A percentile compares a stretch with the other conserved stretches of the same genome.
Evolutionary conservation across 2,888 invertebrate species (phyloP).

Genomic region (Saturnia japonica): DNA sequence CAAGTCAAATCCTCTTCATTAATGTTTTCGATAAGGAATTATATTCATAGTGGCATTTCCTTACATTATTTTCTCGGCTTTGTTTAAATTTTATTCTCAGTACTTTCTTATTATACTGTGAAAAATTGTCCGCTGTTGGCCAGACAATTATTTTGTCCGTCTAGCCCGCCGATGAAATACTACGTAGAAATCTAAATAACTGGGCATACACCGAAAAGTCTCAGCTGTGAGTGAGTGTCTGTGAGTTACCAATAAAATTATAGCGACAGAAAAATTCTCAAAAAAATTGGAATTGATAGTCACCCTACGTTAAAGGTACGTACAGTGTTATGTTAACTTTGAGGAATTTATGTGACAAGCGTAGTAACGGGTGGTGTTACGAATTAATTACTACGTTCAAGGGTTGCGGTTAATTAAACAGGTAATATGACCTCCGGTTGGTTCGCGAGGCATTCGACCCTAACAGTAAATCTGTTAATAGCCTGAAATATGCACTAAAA

Average conservation of each 20-base stretch:
- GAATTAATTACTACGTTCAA: constrained; percentile 67
- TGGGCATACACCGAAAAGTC: no score
- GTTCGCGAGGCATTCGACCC: constrained; percentile 31
- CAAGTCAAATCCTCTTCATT: no score
- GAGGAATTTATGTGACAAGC: constrained; percentile 75
- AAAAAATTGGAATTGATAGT: constrained; percentile 24
- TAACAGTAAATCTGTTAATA: neutral
- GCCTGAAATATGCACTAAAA: constrained; percentile 2
- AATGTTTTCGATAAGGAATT: no score
- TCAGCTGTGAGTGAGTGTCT: no score
- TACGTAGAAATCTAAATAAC: no score
- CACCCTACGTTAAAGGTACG: constrained; percentile 33
- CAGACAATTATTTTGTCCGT: no score
- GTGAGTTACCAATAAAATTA: neutral
- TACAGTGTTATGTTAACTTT: constrained; percentile 56
- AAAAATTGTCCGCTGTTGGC: no score
- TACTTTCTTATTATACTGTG: no score
- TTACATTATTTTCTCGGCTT: no score
- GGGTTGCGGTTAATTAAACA: constrained; percentile 64
- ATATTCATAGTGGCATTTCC: no score
- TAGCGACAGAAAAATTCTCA: neutral
- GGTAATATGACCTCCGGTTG: constrained; percentile 48
- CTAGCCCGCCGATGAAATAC: no score
- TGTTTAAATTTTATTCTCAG: no score
- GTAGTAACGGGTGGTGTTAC: constrained; percentile 62